These are phyloP conservation scores for Tethea ocularis DNA, from an alignment of 2,888 invertebrate genomes.

Conservation along the genomic window DNA sequence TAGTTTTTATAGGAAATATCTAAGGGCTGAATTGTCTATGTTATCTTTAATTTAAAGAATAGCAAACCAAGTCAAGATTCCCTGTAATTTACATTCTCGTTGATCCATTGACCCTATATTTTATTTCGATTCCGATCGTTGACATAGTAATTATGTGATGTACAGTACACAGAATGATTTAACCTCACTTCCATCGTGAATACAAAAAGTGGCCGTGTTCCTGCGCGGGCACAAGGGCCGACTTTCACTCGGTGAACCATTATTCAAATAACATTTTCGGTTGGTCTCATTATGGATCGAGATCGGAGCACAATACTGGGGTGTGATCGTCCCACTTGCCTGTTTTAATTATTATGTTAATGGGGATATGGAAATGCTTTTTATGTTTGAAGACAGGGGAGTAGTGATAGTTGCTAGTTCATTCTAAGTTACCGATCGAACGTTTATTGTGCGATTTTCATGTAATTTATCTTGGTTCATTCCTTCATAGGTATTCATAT, in stretches of 20 bases:
- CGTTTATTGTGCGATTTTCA: background rate
- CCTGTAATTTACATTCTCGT: background rate
- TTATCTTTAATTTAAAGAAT: background rate
- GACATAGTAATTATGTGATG: slow-evolving; percentile 1
- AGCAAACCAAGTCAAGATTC: background rate
- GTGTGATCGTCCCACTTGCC: background rate
- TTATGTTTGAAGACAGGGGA: background rate
- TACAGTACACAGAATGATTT: background rate
- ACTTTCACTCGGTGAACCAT: slow-evolving; percentile 16
- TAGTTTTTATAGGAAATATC: too few species aligned
- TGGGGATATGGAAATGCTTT: background rate
- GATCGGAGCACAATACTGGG: slow-evolving; percentile 5
- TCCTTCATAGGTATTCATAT: too few species aligned
- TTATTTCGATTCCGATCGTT: slow-evolving; percentile 2
- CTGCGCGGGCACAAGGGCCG: slow-evolving; percentile 12
- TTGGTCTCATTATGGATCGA: slow-evolving; percentile 2
- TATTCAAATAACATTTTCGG: slow-evolving; percentile 14
- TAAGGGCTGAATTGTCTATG: background rate
- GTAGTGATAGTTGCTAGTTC: background rate
- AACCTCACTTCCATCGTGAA: slow-evolving; percentile 2
- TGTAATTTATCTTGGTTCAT: background rate
- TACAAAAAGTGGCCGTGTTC: slow-evolving; percentile 15
- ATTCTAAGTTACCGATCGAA: too few species aligned
- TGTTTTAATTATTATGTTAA: background rate
- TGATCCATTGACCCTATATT: background rate